Percentiles rank a stretch among this genome's conserved stretches.
These are phyloP conservation scores for Egretta garzetta DNA, from an alignment of 2,113 vertebrate species.

Conservation along the genomic window DNA sequence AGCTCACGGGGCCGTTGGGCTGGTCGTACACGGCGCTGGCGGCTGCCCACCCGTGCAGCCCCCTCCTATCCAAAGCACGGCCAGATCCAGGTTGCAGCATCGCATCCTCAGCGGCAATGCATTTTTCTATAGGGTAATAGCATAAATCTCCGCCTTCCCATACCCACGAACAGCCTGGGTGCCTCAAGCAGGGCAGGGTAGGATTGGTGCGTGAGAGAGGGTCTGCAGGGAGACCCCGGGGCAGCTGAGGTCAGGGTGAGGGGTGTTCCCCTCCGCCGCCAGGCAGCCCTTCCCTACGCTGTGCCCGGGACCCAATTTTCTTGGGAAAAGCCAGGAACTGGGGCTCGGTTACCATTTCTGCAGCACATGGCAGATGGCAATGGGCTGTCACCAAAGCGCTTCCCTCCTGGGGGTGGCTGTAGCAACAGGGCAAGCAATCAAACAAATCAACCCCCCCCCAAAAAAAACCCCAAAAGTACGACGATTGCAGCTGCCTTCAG, in stretches of 20 bases:
- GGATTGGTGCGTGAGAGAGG: not conserved
- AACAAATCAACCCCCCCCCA: not conserved
- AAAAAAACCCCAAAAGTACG: fast-evolving
- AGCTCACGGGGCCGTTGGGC: not conserved
- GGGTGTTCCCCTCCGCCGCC: not conserved
- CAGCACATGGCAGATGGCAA: fast-evolving
- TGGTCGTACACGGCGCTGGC: fast-evolving
- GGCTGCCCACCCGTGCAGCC: not conserved
- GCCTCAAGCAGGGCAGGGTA: not conserved
- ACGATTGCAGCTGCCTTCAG: not conserved
- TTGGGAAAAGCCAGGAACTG: not conserved
- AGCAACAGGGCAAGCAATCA: not conserved
- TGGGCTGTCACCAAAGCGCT: fast-evolving
- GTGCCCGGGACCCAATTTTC: not conserved
- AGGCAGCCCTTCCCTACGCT: not conserved
- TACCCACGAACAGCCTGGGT: not conserved
- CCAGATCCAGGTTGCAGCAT: not conserved
- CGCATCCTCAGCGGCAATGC: not conserved
- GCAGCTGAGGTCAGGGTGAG: not conserved
- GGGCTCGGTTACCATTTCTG: not conserved
- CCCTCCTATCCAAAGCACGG: not conserved
- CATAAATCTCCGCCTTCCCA: fast-evolving
- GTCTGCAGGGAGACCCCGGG: not conserved
- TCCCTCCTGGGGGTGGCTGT: not conserved
- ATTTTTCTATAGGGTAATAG: fast-evolving